phyloP scores from a whole-genome alignment of 2,888 invertebrate genomes.

The Drosophila stalkeri region DNA sequence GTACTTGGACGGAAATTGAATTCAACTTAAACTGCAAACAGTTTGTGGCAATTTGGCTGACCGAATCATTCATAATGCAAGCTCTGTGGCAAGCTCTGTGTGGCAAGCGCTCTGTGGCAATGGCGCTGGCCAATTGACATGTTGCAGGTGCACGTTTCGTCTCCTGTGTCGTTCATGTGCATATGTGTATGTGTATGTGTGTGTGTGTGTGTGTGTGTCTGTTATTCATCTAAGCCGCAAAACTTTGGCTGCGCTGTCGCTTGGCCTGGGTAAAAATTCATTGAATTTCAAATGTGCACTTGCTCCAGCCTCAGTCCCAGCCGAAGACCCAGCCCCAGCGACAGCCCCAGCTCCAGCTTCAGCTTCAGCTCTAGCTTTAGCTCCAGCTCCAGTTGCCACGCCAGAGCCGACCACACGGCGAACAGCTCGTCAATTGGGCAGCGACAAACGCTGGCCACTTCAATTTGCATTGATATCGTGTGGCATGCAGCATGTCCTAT shows the following conservation, averaged over 20 bases:
- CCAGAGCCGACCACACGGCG: neutral
- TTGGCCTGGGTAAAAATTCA: constrained; percentile 80
- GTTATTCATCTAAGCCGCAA: constrained; percentile 70
- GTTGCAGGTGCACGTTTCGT: constrained; percentile 48
- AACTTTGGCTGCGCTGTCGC: constrained; percentile 42
- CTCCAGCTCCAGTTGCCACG: neutral
- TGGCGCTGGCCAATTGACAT: constrained; percentile 74
- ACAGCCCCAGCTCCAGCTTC: neutral
- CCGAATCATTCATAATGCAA: constrained; percentile 77
- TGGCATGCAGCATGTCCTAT: constrained; percentile 14
- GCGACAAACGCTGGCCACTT: constrained; percentile 68
- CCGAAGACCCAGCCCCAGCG: constrained; percentile 18
- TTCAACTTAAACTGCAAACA: constrained; percentile 68
- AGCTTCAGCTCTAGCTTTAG: neutral
- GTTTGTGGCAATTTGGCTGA: constrained; percentile 66
- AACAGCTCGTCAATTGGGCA: constrained; percentile 57
- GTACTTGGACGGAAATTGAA: constrained; percentile 57
- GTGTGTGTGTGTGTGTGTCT: constrained; percentile 1
- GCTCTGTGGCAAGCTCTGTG: constrained; percentile 37
- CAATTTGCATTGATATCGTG: constrained; percentile 74
- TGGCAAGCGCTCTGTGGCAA: constrained; percentile 35
- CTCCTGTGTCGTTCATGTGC: constrained; percentile 1
- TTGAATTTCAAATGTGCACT: constrained; percentile 82
- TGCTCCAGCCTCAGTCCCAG: constrained; percentile 9
- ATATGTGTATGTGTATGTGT: neutral